phyloP scores from a whole-genome alignment of 2,888 invertebrate genomes.

The Spatulosminthurus flaviceps region DNA sequence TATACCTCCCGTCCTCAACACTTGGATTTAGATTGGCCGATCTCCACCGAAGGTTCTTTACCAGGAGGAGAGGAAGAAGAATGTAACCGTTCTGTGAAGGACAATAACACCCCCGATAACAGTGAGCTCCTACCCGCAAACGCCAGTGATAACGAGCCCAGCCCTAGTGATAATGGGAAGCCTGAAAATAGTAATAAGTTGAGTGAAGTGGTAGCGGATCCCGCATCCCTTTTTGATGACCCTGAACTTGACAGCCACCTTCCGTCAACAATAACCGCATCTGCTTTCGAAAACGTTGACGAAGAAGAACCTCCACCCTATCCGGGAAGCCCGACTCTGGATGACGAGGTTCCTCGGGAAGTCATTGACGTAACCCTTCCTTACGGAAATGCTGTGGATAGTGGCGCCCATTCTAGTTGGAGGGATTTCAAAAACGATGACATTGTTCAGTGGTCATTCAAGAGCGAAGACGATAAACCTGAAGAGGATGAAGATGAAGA shows the following conservation, averaged over 20 bases:
- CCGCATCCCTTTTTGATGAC: slow-evolving; percentile 5
- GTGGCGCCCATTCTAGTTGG: background rate
- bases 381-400: background rate
- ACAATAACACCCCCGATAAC: too few species aligned
- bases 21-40: too few species aligned
- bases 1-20: too few species aligned
- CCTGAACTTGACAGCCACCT: background rate
- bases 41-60: too few species aligned
- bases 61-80: too few species aligned
- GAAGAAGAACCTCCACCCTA: slow-evolving; percentile 42
- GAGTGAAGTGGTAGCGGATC: too few species aligned
- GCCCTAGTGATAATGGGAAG: too few species aligned
- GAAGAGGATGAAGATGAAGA: background rate
- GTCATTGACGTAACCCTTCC: background rate
- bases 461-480: slow-evolving; percentile 11
- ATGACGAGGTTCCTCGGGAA: background rate
- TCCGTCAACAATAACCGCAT: background rate
- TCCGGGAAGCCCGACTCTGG: slow-evolving; percentile 29
- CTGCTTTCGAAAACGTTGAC: background rate
- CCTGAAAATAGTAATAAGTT: too few species aligned
- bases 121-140: too few species aligned
- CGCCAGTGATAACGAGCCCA: too few species aligned
- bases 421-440: slow-evolving; percentile 9
- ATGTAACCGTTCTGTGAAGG: too few species aligned
- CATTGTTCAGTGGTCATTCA: slow-evolving; percentile 21